Percentiles rank a stretch among this genome's conserved stretches.
phyloP scores from a whole-genome alignment of 2,888 invertebrate species.

The Deilephila elpenor region DNA sequence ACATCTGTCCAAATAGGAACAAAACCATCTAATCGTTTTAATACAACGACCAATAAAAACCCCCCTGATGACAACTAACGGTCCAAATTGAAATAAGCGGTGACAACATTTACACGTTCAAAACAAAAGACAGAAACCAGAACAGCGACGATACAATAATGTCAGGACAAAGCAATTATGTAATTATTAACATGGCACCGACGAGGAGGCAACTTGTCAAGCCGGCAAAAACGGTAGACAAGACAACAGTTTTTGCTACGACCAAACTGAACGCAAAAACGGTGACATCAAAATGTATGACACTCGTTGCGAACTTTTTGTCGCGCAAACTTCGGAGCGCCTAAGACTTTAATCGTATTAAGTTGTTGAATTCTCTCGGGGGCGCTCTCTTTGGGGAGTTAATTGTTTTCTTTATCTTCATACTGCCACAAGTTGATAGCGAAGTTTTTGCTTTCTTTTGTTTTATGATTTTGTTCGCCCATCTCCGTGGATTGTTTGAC shows the following conservation, averaged over 20 bases:
- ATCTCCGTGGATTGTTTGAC: conserved; percentile 32
- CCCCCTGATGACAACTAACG: background rate
- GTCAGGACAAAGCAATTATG: conserved; percentile 67
- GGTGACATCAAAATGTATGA: conserved; percentile 76
- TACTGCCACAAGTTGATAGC: conserved; percentile 43
- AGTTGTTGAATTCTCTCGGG: conserved; percentile 58
- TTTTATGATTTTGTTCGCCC: conserved; percentile 34
- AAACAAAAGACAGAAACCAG: conserved; percentile 31
- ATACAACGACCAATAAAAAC: background rate
- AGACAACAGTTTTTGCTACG: conserved; percentile 59
- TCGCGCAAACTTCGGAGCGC: conserved; percentile 31
- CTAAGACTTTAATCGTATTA: conserved; percentile 68
- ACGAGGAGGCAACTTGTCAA: conserved; percentile 70
- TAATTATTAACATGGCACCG: conserved; percentile 64
- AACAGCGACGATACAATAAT: conserved; percentile 40
- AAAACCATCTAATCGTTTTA: no score
- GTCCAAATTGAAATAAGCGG: background rate
- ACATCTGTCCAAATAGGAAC: no score
- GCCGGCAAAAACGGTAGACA: conserved; percentile 74
- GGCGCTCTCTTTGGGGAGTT: conserved; percentile 64
- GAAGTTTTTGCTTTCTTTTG: conserved; percentile 45
- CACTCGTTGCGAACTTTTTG: conserved; percentile 52
- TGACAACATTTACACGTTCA: conserved; percentile 21
- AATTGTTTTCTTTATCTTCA: conserved; percentile 66
- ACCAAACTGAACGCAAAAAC: conserved; percentile 72